Evolutionary conservation across 2,888 invertebrate genomes (phyloP), one percentile per base, ranked within the genome.

Genomic region (Lingula anatina): DNA sequence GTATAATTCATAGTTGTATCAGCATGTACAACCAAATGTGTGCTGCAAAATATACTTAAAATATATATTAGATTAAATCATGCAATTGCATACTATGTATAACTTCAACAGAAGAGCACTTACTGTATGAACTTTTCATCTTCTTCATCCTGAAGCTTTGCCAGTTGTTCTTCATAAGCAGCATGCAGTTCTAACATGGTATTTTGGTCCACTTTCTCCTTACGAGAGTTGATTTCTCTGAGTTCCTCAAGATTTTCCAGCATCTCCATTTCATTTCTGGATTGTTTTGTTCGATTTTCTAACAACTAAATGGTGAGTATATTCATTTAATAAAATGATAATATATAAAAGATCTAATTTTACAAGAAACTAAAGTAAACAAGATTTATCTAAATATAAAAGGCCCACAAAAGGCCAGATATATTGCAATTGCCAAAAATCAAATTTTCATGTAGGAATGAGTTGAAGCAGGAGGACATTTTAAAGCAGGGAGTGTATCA

Each of bases 251-350:
- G 80, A 1, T 89, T 89, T 73, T 99, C 97, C 24, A 99, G 79
- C 51, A 91, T 81, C 68, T 97, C 97, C 75, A 99, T 90, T 80
- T 99, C 99, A 72, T 92, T 89, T 59, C 90, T 87, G 0, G 95
- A 95, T 68, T 94, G 93, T 71, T 95, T 89, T 0, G 99, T 99
- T 62, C 99, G 83, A 75, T 96, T 96, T 77, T 99, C 99, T 40
- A 84, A 69, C 51, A 83, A 71, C 78, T 80, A 52, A 12, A 55
- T 55, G n/a, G n/a, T n/a, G n/a, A n/a, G n/a, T n/a, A n/a, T n/a
- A n/a, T n/a, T n/a, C n/a, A n/a, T n/a, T n/a, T n/a, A n/a, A n/a
- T n/a, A n/a, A n/a, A n/a, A n/a, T n/a, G n/a, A n/a, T n/a, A n/a
- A n/a, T n/a, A n/a, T n/a, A n/a, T n/a, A n/a, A n/a, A n/a, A n/a